Percentiles rank a stretch among this genome's conserved stretches.
These are phyloP conservation scores for Drosophila parvula DNA, from an alignment of 1,140 invertebrate genomes.

Conservation along the genomic window DNA sequence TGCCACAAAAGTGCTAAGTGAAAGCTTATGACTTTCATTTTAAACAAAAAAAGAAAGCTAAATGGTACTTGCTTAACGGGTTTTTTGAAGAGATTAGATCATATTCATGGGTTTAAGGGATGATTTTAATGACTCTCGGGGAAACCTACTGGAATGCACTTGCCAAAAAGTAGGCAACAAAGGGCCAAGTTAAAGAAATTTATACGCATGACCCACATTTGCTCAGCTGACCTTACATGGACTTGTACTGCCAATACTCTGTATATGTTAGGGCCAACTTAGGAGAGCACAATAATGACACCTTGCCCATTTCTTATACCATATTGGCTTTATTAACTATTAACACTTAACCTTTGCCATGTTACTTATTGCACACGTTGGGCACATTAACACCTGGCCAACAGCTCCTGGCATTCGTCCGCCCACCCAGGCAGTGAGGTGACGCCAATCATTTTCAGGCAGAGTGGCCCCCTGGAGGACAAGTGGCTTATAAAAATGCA, in stretches of 20 bases:
- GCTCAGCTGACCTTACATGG: no score
- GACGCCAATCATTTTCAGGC: not conserved
- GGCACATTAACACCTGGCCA: constrained; percentile 17
- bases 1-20: no score
- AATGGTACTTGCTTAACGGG: no score
- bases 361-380: not conserved
- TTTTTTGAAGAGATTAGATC: no score
- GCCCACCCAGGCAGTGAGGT: not conserved
- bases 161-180: not conserved
- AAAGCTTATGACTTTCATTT: no score
- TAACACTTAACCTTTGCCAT: not conserved
- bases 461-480: constrained; percentile 12
- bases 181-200: no score
- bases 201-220: no score
- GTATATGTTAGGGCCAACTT: no score
- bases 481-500: constrained; percentile 58
- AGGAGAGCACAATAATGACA: no score
- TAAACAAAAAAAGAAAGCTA: not conserved
- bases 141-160: no score
- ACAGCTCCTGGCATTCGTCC: not conserved
- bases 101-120: no score
- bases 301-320: not conserved
- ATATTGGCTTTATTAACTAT: not conserved
- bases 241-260: not conserved
- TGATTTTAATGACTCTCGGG: no score